phyloP scores from a whole-genome alignment of 1,140 invertebrate genomes.

The Drosophila malerkotliana region DNA sequence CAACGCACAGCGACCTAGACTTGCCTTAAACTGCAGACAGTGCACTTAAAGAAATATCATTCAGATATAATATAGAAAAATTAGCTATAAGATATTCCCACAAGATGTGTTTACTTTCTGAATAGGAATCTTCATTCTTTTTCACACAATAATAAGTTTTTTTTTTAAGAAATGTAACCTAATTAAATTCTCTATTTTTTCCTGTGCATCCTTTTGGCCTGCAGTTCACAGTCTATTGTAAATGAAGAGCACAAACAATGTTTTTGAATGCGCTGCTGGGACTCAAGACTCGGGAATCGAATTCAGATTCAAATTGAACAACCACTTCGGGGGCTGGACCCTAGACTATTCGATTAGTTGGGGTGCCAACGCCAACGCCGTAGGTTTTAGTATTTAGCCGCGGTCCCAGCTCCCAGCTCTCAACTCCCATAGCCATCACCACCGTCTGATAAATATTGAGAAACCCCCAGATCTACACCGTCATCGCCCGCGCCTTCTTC shows the following conservation, averaged over 20 bases:
- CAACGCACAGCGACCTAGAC: conserved; percentile 53
- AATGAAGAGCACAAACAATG: conserved; percentile 73
- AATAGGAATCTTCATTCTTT: too few relatives aligned
- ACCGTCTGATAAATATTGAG: conserved; percentile 74
- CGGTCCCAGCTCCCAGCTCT: neutral
- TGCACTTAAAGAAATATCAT: neutral
- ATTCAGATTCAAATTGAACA: conserved; percentile 16
- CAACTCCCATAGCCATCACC: conserved; percentile 46
- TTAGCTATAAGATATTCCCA: too few relatives aligned
- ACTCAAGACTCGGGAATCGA: conserved; percentile 15
- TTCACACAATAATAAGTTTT: too few relatives aligned
- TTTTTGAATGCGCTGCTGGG: conserved; percentile 26
- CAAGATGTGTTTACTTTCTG: too few relatives aligned
- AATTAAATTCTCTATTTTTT: neutral
- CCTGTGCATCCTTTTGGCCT: conserved; percentile 20
- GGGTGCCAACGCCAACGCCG: conserved; percentile 69
- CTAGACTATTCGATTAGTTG: conserved; percentile 72
- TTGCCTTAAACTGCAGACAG: conserved; percentile 45
- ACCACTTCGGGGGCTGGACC: conserved; percentile 46
- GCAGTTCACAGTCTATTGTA: conserved; percentile 67
- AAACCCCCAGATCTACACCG: conserved; percentile 68
- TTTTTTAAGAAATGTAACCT: neutral
- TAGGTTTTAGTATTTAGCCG: conserved; percentile 3
- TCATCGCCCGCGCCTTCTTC: conserved; percentile 53
- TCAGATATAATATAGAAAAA: too few relatives aligned